Evolutionary conservation across 2,888 invertebrate species (phyloP), one percentile per base, ranked within the genome.

Genomic region (Lasioglossum vierecki): DNA sequence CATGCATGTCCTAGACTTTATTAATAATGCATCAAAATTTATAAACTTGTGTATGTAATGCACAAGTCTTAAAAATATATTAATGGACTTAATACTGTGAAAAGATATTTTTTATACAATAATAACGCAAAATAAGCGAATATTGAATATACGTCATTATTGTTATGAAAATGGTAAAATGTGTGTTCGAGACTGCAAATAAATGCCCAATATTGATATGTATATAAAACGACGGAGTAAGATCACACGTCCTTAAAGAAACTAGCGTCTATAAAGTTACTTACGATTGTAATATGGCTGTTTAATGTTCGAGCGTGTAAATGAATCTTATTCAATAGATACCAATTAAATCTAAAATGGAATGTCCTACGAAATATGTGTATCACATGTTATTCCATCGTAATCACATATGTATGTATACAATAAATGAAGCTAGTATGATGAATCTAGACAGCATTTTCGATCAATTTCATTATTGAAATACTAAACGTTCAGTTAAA

Each of bases 151-250:
- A 76, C 60, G 53, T 41, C 71, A 63, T 76, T 73, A 79, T 73
- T 84, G 70, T 80, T 86, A 84, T 78, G 41, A 66, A 63, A 74
- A 76, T 46, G 44, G 81, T 83, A 76, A 74, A 88, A 88, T 90
- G 71, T 75, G 75, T 68, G 82, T 86, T 63, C 3, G 82, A 60
- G 80, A 84, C 87, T 87, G 72, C 83, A 86, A 89, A 87, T 88
- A 92, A 93, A 94, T 94, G 93, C 93, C 93, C 93, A 90, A 91
- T 92, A 93, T 87, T 92, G 94, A 93, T 93, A 93, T 93, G 93
- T 93, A 89, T 85, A 87, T 83, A 88, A 88, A 86, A 84, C 88
- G 88, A 90, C 81, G 79, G 77, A 91, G 80, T 73, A 82, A 57
- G 60, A 76, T 75, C 80, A 73, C 73, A 73, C 60, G 22, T 75